These are phyloP conservation scores for Gasterosteus nipponicus DNA, from an alignment of 2,113 vertebrate genomes.

Conservation along the genomic window DNA sequence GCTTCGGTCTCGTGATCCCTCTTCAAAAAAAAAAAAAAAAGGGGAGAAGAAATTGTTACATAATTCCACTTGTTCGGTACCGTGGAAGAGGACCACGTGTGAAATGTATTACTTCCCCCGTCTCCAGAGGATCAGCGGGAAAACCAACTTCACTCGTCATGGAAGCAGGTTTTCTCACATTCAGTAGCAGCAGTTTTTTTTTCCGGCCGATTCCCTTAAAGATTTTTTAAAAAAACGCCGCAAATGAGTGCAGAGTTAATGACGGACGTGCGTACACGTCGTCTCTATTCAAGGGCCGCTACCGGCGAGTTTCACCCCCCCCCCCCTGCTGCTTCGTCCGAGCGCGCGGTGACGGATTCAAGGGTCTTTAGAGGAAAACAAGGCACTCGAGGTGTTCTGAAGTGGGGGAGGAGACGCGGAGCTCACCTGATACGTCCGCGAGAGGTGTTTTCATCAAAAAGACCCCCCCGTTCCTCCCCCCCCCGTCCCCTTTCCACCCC, in stretches of 20 bases:
- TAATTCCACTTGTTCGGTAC: background rate
- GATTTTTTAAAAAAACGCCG: background rate
- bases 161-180: background rate
- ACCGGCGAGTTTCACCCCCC: background rate
- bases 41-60: background rate
- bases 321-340: constrained; percentile 39
- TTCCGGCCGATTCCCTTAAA: background rate
- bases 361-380: constrained; percentile 81
- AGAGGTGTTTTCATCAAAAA: constrained; percentile 88
- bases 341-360: constrained; percentile 67
- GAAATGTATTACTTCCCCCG: background rate
- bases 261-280: constrained; percentile 23
- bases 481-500: constrained; percentile 73
- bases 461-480: constrained; percentile 2
- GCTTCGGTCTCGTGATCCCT: background rate
- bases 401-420: constrained; percentile 78
- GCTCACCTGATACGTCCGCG: constrained; percentile 89
- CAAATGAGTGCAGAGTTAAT: constrained; percentile 5
- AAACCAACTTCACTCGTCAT: background rate
- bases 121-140: background rate
- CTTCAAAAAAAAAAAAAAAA: background rate
- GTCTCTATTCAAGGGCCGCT: constrained; percentile 16
- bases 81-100: background rate
- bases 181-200: background rate
- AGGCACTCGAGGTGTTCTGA: constrained; percentile 85